Evolutionary conservation across 2,888 invertebrate genomes (phyloP).

Genomic region (Podabrus alpinus): DNA sequence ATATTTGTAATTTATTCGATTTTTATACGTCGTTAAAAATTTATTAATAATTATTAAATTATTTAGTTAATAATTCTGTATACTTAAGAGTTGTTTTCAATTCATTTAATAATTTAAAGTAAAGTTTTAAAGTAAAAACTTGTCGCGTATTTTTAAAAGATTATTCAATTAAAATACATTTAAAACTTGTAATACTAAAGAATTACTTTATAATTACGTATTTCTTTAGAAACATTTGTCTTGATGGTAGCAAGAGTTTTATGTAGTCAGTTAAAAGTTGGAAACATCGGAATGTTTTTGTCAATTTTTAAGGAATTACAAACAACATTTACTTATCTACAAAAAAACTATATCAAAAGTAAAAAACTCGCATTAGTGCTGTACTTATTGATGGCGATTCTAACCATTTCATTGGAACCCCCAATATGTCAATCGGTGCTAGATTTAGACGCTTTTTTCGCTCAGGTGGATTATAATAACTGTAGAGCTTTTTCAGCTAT

Average conservation of each 20-base stretch:
- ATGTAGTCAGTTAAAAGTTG: not conserved
- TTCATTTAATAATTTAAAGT: not conserved
- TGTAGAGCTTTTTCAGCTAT: not conserved
- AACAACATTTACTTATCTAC: not conserved
- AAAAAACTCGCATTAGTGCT: not conserved
- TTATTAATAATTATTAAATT: too few relatives aligned
- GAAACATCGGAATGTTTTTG: not conserved
- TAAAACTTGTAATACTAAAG: not conserved
- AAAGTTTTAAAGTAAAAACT: not conserved
- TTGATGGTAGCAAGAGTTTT: not conserved
- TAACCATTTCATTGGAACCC: not conserved
- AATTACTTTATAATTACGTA: not conserved
- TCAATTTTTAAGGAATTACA: not conserved
- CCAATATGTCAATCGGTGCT: not conserved
- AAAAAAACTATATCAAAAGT: not conserved
- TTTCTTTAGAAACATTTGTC: not conserved
- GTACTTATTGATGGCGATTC: too few relatives aligned
- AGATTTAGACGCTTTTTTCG: not conserved
- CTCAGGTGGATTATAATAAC: too few relatives aligned
- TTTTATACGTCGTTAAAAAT: too few relatives aligned
- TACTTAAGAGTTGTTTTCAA: not conserved
- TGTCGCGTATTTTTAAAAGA: not conserved
- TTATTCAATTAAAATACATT: not conserved
- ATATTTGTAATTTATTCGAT: too few relatives aligned
- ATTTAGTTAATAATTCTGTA: not conserved